phyloP scores from a whole-genome alignment of 2,797 vertebrate species.

The Meda fulgida region DNA sequence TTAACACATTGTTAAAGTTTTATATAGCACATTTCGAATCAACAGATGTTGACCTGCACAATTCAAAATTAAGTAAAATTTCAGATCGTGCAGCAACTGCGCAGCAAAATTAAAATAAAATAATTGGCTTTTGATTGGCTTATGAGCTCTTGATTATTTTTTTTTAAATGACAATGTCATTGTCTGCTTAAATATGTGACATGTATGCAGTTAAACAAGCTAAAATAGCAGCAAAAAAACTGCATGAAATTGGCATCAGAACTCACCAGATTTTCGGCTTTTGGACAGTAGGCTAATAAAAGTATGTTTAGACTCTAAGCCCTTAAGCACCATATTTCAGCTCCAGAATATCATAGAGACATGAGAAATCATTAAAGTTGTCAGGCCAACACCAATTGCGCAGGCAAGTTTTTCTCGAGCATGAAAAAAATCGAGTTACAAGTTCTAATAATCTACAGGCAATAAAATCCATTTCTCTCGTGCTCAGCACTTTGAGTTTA shows the following conservation, averaged over 20 bases:
- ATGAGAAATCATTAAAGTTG: background rate
- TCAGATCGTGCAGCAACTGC: no score
- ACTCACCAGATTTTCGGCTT: background rate
- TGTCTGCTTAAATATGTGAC: background rate
- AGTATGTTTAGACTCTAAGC: background rate
- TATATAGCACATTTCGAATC: background rate
- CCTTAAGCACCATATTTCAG: background rate
- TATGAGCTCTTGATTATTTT: no score
- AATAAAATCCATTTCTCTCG: background rate
- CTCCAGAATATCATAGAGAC: background rate
- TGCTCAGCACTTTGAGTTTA: slow-evolving; percentile 22
- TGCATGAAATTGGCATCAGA: background rate
- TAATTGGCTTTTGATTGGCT: no score
- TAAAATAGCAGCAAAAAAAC: background rate
- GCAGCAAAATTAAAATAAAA: no score
- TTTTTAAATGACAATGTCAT: no score
- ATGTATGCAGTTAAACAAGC: background rate
- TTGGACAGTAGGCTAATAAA: no score
- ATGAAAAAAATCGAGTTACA: background rate
- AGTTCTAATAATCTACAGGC: background rate
- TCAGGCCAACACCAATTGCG: background rate
- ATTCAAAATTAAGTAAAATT: background rate
- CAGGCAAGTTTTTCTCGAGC: background rate
- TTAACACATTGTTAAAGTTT: background rate
- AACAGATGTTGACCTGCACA: background rate